Evolutionary conservation across 2,888 invertebrate genomes (phyloP), one percentile per base, ranked within the genome.

Genomic region (Parnassius mnemosyne): DNA sequence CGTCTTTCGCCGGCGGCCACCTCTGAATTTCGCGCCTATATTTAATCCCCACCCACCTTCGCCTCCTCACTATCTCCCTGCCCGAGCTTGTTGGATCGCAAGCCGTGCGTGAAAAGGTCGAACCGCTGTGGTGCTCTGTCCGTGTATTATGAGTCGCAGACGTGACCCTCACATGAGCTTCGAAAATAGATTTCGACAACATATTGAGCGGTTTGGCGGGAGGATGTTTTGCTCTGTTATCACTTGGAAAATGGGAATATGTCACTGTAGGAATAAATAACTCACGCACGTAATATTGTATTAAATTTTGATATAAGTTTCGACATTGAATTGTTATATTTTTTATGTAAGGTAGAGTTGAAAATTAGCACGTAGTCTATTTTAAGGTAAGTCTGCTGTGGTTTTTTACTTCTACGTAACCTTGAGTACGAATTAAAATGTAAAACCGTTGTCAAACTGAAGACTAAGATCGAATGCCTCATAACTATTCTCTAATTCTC

Each of bases 31-130:
- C 67, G 61, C 66, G 67, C 58, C 66, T 66, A 65, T 67, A 66
- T 69, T 66, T 64, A 64, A 68, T 68, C 65, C 67, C 65, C 66
- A 52, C 63, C 55, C 44, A 20, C 42, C 12, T 57, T 49, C 57
- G 42, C 52, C 42, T 25, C 56, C 61, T 53, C 53, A 47, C 57
- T 16, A 52, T 56, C 16, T 43, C 20, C 51, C 53, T 72, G 67
- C 71, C 70, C 70, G 53, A 71, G 72, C 74, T 79, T 76, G 80
- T 84, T 81, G 77, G 76, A 72, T 67, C 76, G 75, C 81, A 75
- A 78, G 70, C 71, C 81, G 75, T 75, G 82, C 81, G 80, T 83
- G 76, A 79, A 84, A 84, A 81, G 84, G 84, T 80, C 73, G 73
- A 65, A 68, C 71, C 71, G 71, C 65, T 60, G 57, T 72, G 60